These are phyloP conservation scores for Isoperla grammatica DNA, from an alignment of 2,888 invertebrate species.

Conservation along the genomic window DNA sequence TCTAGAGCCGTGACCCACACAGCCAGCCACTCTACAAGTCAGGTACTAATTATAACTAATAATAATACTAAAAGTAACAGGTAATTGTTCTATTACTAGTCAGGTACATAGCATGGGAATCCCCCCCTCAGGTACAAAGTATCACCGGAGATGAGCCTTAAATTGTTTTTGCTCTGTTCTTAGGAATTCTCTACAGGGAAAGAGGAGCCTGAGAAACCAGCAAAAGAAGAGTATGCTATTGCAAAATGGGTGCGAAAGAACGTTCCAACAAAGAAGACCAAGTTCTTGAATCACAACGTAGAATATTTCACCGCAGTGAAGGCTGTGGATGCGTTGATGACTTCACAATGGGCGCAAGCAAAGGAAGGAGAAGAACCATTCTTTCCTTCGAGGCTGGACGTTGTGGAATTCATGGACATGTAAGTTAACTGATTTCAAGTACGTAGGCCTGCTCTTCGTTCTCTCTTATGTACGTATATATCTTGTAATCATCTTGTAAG, in stretches of 20 bases:
- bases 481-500: too few species aligned
- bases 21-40: too few species aligned
- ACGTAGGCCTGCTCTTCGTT: background rate
- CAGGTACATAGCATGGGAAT: too few species aligned
- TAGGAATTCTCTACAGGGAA: slow-evolving; percentile 40
- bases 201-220: slow-evolving; percentile 62
- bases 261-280: slow-evolving; percentile 91
- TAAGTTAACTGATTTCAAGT: slow-evolving; percentile 36
- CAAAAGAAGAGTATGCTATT: slow-evolving; percentile 87
- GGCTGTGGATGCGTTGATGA: slow-evolving; percentile 86
- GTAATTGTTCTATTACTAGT: too few species aligned
- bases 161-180: too few species aligned
- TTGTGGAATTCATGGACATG: slow-evolving; percentile 70
- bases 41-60: too few species aligned
- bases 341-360: slow-evolving; percentile 78
- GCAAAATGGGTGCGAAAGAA: slow-evolving; percentile 94
- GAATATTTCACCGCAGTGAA: slow-evolving; percentile 86
- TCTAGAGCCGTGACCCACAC: too few species aligned
- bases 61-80: too few species aligned
- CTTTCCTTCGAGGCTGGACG: slow-evolving; percentile 76
- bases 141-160: too few species aligned
- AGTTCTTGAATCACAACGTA: slow-evolving; percentile 93
- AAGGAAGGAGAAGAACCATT: slow-evolving; percentile 58
- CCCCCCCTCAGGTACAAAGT: too few species aligned
- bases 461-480: background rate